Evolutionary conservation across 2,113 vertebrate genomes (phyloP).

Genomic region (Anser cygnoides): DNA sequence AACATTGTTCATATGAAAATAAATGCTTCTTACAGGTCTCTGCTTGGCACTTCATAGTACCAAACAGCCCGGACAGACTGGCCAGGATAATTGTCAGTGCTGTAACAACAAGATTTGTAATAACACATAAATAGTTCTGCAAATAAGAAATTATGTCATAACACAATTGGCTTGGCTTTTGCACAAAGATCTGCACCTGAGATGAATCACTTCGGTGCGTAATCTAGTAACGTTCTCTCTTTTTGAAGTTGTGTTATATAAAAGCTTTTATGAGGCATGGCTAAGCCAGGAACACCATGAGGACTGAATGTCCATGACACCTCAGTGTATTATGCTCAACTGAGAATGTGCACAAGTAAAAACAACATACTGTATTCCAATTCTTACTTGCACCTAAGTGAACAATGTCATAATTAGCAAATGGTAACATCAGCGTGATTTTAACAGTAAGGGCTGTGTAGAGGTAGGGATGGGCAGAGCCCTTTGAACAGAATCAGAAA

Average conservation of each 20-base stretch:
- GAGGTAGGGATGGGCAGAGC: not conserved
- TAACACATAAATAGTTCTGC: conserved; percentile 23
- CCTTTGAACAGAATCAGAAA: conserved; percentile 22
- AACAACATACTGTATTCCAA: not conserved
- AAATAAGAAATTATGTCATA: conserved; percentile 29
- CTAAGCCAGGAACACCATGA: not conserved
- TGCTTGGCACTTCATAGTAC: not conserved
- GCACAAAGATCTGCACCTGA: conserved; percentile 14
- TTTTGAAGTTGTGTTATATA: conserved; percentile 18
- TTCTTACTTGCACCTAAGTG: not conserved
- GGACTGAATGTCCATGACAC: not conserved
- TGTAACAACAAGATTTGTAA: conserved; percentile 22
- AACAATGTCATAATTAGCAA: conserved; percentile 13
- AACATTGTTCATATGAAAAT: not conserved
- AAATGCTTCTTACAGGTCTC: not conserved
- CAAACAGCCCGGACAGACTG: not conserved
- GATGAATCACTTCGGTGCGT: conserved; percentile 46
- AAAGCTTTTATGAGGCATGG: not conserved
- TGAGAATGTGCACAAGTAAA: not conserved
- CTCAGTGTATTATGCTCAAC: not conserved
- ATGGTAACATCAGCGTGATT: conserved; percentile 12
- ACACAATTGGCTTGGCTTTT: conserved; percentile 9
- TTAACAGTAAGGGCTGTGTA: not conserved
- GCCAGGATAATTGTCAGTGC: not conserved
- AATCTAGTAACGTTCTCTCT: conserved; percentile 22